These are phyloP conservation scores for Nothoprocta pentlandii DNA, from an alignment of 2,113 vertebrate genomes.

Conservation along the genomic window DNA sequence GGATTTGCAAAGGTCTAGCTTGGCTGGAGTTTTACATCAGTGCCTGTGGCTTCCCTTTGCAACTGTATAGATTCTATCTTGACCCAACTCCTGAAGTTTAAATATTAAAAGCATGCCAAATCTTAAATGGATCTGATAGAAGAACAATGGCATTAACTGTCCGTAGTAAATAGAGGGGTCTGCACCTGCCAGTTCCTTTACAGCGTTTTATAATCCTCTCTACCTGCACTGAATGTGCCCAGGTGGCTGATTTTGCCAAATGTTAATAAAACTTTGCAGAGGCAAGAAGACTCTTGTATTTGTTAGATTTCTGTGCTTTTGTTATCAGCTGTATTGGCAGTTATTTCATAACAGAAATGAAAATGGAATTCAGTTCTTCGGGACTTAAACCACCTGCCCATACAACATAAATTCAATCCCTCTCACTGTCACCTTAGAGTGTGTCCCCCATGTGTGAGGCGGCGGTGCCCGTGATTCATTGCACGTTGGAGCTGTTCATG, in stretches of 20 bases:
- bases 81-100: not conserved
- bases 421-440: not conserved
- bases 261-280: not conserved
- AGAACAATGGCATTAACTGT: not conserved
- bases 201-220: not conserved
- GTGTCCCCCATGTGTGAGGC: accelerated
- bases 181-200: not conserved
- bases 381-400: not conserved
- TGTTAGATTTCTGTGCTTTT: not conserved
- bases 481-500: not conserved
- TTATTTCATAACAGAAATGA: not conserved
- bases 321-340: not conserved
- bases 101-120: not conserved
- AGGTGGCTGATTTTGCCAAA: not conserved
- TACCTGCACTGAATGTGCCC: not conserved
- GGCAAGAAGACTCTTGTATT: not conserved
- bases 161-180: not conserved
- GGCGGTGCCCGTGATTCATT: not conserved
- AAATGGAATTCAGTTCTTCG: not conserved
- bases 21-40: not conserved
- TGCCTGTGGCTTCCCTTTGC: not conserved
- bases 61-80: not conserved
- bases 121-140: not conserved
- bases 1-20: not conserved
- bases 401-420: not conserved